Conservation (phyloP, 2,797 vertebrate genomes). For the Callimico goeldii region DNA sequence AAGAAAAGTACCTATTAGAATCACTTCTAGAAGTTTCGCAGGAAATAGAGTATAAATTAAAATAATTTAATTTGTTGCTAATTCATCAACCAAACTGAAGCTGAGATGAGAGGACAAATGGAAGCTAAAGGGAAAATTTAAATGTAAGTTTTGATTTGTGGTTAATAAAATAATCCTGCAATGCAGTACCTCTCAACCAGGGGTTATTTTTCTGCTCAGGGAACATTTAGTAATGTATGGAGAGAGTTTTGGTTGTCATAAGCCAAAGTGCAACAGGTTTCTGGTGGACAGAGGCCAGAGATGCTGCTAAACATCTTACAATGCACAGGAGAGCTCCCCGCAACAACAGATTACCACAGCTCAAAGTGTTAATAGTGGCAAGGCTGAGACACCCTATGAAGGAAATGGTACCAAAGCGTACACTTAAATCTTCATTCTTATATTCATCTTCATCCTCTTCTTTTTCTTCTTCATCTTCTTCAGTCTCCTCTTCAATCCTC, state of each 20-base stretch:
- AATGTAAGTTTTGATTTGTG: neutral
- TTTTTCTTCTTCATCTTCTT: conserved; percentile 79
- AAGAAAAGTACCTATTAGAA: neutral
- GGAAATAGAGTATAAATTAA: neutral
- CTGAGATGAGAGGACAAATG: neutral
- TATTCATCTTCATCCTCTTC: conserved; percentile 80
- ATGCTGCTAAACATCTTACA: neutral
- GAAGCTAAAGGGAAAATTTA: neutral
- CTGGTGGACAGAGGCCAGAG: neutral
- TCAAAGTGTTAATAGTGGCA: neutral
- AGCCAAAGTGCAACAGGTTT: neutral
- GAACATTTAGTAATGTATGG: neutral
- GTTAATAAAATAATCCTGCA: neutral
- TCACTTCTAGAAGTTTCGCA: neutral
- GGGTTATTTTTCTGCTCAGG: neutral
- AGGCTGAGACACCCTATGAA: neutral
- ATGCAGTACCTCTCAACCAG: neutral
- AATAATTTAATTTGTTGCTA: neutral
- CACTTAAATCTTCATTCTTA: conserved; percentile 79
- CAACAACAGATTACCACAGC: neutral
- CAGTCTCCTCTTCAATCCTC: conserved; percentile 78
- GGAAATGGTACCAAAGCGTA: conserved; percentile 71
- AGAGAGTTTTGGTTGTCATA: neutral
- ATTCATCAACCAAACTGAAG: neutral
- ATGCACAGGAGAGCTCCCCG: neutral